Percentiles rank a stretch among this genome's conserved stretches.
Conservation (phyloP, 2,888 invertebrate species). For the Ariolimax columbianus region DNA sequence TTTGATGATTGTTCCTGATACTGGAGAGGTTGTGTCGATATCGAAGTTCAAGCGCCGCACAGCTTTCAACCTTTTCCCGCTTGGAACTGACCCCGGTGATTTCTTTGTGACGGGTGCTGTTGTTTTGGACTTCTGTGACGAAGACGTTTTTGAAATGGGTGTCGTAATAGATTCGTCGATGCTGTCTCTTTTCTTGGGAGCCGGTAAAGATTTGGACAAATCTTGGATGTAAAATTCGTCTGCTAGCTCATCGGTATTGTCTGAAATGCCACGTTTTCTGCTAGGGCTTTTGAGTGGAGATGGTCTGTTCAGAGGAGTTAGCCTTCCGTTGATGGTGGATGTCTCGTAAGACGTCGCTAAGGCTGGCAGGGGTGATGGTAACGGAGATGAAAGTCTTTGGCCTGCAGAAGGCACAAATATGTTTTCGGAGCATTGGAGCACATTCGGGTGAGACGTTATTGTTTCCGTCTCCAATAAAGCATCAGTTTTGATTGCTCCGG, state of each 20-base stretch:
- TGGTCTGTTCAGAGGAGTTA: background rate
- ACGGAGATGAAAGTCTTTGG: background rate
- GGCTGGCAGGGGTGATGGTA: too few relatives aligned
- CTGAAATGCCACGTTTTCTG: conserved; percentile 56
- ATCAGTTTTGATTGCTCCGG: background rate
- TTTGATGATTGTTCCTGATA: conserved; percentile 94
- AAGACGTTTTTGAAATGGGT: conserved; percentile 30
- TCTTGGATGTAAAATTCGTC: background rate
- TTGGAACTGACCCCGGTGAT: conserved; percentile 46
- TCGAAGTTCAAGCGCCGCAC: conserved; percentile 86
- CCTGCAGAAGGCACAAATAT: background rate
- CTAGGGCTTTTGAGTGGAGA: conserved; percentile 58
- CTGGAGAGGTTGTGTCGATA: conserved; percentile 86
- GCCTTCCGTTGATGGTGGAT: too few relatives aligned
- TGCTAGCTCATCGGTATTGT: conserved; percentile 43
- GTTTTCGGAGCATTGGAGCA: too few relatives aligned
- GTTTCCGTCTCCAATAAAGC: background rate
- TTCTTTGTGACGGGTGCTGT: conserved; percentile 59
- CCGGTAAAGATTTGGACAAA: conserved; percentile 54
- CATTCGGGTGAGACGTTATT: background rate
- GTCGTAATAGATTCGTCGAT: conserved; percentile 38
- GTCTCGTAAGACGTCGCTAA: too few relatives aligned
- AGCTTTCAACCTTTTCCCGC: conserved; percentile 77
- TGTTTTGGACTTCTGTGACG: conserved; percentile 51
- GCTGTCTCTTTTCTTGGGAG: conserved; percentile 58